Evolutionary conservation across 2,888 invertebrate species (phyloP).

Genomic region (Lycocerus yunnanus): DNA sequence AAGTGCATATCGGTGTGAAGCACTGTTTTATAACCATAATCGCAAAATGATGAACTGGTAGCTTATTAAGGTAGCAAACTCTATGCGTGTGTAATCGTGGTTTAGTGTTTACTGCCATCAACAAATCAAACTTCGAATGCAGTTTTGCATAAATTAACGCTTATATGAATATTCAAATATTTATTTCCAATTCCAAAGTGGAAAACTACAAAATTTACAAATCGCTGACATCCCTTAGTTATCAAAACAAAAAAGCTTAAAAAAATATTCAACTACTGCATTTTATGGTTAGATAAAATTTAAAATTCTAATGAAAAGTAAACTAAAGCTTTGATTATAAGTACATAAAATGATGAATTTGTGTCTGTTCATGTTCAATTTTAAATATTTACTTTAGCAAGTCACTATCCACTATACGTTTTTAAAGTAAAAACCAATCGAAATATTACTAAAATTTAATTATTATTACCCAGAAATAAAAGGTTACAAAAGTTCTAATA

Average conservation of each 20-base stretch:
- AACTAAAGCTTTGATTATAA: background rate
- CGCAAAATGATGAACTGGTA: conserved; percentile 51
- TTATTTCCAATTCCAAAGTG: background rate
- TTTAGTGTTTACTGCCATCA: conserved; percentile 41
- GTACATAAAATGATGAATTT: background rate
- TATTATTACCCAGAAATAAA: background rate
- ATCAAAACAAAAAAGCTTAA: background rate
- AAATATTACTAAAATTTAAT: background rate
- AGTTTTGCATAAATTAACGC: conserved; percentile 17
- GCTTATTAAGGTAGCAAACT: conserved; percentile 48
- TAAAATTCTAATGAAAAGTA: background rate
- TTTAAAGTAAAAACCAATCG: background rate
- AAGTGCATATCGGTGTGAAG: conserved; percentile 43
- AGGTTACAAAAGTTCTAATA: too few species aligned
- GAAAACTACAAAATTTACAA: background rate
- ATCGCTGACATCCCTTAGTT: background rate
- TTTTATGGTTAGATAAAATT: background rate
- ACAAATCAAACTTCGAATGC: conserved; percentile 38
- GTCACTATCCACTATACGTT: background rate
- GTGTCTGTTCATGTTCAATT: background rate
- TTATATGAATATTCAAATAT: background rate
- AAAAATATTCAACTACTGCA: background rate
- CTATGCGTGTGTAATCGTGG: conserved; percentile 42
- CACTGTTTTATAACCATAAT: conserved; percentile 49
- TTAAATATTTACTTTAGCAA: background rate